A percentile compares a stretch with the other conserved stretches of the same genome.
Conservation (phyloP, 2,113 vertebrate species). For the Grantiella picta region DNA sequence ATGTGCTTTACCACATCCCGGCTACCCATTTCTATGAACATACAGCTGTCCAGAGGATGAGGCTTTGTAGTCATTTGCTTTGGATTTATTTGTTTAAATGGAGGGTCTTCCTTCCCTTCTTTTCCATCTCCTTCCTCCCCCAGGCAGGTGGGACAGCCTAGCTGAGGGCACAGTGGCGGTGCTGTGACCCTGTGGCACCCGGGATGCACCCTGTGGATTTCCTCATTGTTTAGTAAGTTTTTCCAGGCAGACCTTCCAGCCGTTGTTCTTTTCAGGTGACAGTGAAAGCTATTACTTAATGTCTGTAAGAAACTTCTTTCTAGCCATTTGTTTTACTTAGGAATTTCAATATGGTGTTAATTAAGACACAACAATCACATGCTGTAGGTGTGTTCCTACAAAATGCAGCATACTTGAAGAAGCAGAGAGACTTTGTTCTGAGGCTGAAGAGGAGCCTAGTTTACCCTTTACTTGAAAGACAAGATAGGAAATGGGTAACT, state of each 20-base stretch:
- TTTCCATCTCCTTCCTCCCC: neutral
- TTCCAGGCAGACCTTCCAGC: neutral
- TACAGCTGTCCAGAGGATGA: neutral
- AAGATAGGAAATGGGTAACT: neutral
- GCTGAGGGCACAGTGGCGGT: rapidly evolving
- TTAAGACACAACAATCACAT: neutral
- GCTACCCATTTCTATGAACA: neutral
- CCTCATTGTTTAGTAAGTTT: neutral
- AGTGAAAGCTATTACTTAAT: neutral
- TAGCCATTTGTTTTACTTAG: neutral
- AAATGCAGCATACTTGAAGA: neutral
- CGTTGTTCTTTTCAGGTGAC: neutral
- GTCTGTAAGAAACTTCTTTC: neutral
- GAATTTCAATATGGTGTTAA: neutral
- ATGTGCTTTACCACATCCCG: neutral
- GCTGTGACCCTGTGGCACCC: neutral
- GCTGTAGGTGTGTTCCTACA: neutral
- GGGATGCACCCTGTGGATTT: neutral
- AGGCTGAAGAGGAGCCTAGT: neutral
- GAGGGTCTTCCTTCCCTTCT: neutral
- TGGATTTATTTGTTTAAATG: neutral
- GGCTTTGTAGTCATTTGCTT: neutral
- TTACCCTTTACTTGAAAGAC: neutral
- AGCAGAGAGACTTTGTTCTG: neutral
- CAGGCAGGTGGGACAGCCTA: neutral